Conservation (phyloP, 2,888 invertebrate genomes). For the Orthonychiurus folsomi region DNA sequence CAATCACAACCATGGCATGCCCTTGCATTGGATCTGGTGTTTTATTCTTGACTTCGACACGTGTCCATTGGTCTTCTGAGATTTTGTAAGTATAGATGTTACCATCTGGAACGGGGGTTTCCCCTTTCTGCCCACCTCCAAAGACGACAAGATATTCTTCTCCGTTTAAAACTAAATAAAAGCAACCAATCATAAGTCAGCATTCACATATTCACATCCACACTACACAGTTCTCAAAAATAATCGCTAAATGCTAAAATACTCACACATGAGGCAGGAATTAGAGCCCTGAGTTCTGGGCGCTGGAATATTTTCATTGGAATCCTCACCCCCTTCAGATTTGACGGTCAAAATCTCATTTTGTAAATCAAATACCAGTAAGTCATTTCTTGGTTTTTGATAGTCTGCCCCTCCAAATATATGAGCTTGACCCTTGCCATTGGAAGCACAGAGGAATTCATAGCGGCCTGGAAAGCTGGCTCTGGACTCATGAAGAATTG, state of each 20-base stretch:
- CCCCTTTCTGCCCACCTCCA: conserved; percentile 29
- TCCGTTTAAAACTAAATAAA: conserved; percentile 7
- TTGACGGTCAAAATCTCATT: conserved; percentile 2
- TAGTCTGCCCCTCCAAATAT: conserved; percentile 23
- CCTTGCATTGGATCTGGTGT: conserved; percentile 28
- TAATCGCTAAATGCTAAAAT: too few species aligned
- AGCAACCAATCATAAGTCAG: background rate
- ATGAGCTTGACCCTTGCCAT: conserved; percentile 12
- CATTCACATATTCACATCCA: too few species aligned
- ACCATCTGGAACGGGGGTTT: conserved; percentile 28
- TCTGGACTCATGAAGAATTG: conserved; percentile 5
- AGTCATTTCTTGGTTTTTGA: conserved; percentile 15
- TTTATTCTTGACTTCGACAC: conserved; percentile 16
- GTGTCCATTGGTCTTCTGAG: conserved; percentile 19
- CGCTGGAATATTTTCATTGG: conserved; percentile 2
- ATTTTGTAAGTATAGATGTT: conserved; percentile 22
- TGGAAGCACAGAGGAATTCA: conserved; percentile 18
- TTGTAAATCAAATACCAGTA: conserved; percentile 13
- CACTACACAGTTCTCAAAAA: too few species aligned
- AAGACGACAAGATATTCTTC: conserved; percentile 22
- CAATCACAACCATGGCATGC: conserved; percentile 26
- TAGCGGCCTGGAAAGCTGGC: conserved; percentile 13
- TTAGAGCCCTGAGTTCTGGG: conserved; percentile 21
- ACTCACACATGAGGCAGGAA: too few species aligned
- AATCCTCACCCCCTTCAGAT: conserved; percentile 3